Base-by-base conservation (phyloP, 2,113 vertebrate species). In the cattle (Bos taurus) region DNA sequence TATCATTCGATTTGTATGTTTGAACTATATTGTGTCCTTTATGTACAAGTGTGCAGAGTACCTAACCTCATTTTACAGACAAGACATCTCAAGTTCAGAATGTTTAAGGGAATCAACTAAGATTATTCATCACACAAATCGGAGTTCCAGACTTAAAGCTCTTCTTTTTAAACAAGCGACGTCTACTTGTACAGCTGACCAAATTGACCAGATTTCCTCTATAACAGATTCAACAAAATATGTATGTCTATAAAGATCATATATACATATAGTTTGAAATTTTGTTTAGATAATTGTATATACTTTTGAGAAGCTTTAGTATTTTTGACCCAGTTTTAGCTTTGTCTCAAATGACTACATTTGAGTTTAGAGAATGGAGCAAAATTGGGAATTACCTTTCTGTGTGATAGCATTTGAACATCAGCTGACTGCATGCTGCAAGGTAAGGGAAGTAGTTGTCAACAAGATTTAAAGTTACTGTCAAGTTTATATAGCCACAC, bases 401-500 rank as follows among this genome's bases (percentile, higher is more conserved):
- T 64, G 64, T 52, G 89, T 83, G 87, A 81, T 88, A 33, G 52
- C 57, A 33, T 88, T 95, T 93, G 97, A 97, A 97, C 94, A 92
- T 40, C 71, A 91, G 67, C 95, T 85, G 90, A 96, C 93, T 97
- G 50, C 56, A 85, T 26, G 1, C 85, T 98, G 97, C 95, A 96
- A 98, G 88, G 86, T 59, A 89, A 5, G n/a, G 28, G 82, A 98
- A 97, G 43, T 64, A 96, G 96, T 94, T 98, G 97, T 97, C 98
- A 98, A 64, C 54, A 97, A 97, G 97, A 98, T 97, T 98, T 98
- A 98, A 98, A 97, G 96, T 97, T 96, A 85, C 97, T 97, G 98
- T 98, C 97, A 86, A 91, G 88, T 97, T 98, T 98, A 95, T 91
- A 95, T 71, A 97, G 57, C 4, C 12, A 3, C 60, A 2, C 2